These are phyloP conservation scores for Pseudochirops corinnae DNA, from an alignment of 2,797 vertebrate genomes.

Conservation along the genomic window DNA sequence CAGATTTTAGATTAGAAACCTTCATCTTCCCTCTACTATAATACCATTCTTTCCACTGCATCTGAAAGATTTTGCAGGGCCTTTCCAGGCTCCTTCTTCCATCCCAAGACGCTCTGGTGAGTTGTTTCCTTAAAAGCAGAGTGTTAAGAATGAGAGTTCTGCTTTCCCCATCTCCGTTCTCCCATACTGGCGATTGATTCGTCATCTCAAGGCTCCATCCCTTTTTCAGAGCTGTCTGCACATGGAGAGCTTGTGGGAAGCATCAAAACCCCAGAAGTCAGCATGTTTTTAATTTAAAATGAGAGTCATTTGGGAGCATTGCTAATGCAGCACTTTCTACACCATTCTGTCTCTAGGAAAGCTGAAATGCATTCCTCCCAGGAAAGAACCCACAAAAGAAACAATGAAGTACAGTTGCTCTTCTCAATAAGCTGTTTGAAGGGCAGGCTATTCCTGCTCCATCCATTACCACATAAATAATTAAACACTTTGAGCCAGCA, in stretches of 20 bases:
- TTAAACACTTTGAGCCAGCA: constrained; percentile 66
- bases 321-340: constrained; percentile 59
- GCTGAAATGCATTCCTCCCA: constrained; percentile 41
- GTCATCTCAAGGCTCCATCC: background rate
- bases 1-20: background rate
- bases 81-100: background rate
- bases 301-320: constrained; percentile 23
- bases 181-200: background rate
- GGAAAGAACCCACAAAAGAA: constrained; percentile 18
- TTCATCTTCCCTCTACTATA: background rate
- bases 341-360: constrained; percentile 39
- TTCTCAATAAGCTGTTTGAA: constrained; percentile 60
- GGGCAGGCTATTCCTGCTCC: constrained; percentile 62
- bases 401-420: constrained; percentile 36
- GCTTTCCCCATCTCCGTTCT: background rate
- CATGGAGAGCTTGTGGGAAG: background rate
- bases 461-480: constrained; percentile 78
- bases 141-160: background rate
- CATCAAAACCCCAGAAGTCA: constrained; percentile 41
- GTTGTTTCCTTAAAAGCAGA: background rate
- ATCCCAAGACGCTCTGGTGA: background rate
- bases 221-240: background rate
- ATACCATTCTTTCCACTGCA: background rate
- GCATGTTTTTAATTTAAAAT: constrained; percentile 19
- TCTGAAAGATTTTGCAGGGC: background rate